These are phyloP conservation scores for Drosophila watanabei DNA, from an alignment of 1,140 invertebrate genomes.

Conservation along the genomic window DNA sequence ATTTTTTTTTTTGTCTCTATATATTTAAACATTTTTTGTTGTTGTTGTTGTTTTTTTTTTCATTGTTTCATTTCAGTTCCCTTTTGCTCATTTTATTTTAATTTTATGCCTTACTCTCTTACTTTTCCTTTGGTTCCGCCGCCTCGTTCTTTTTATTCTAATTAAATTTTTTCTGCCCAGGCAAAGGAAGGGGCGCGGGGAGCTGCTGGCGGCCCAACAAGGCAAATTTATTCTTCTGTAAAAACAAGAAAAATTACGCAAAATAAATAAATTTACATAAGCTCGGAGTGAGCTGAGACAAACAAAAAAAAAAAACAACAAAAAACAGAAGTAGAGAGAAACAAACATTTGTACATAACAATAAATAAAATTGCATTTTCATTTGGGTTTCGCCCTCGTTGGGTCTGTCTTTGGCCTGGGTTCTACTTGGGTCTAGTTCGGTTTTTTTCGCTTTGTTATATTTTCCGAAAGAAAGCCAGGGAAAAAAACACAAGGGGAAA, in stretches of 20 bases:
- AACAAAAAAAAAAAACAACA: slow-evolving; percentile 14
- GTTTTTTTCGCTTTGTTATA: slow-evolving; percentile 26
- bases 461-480: slow-evolving; percentile 21
- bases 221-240: slow-evolving; percentile 80
- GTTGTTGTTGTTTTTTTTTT: background rate
- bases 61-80: slow-evolving; percentile 12
- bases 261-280: slow-evolving; percentile 86
- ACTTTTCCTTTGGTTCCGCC: slow-evolving; percentile 35
- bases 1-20: slow-evolving; percentile 15
- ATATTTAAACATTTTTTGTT: slow-evolving; percentile 14
- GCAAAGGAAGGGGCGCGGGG: background rate
- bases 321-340: slow-evolving; percentile 9
- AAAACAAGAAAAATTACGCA: slow-evolving; percentile 85
- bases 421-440: slow-evolving; percentile 26
- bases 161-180: slow-evolving; percentile 77
- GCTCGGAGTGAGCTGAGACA: slow-evolving; percentile 51
- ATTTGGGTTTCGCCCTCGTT: slow-evolving; percentile 54
- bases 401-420: slow-evolving; percentile 32
- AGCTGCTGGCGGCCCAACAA: slow-evolving; percentile 49
- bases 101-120: slow-evolving; percentile 58
- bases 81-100: slow-evolving; percentile 64
- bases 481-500: slow-evolving; percentile 18
- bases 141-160: slow-evolving; percentile 78
- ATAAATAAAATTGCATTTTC: slow-evolving; percentile 84
- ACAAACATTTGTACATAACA: slow-evolving; percentile 77